phyloP scores from a whole-genome alignment of 2,113 vertebrate species.

The Hippolais icterina region DNA sequence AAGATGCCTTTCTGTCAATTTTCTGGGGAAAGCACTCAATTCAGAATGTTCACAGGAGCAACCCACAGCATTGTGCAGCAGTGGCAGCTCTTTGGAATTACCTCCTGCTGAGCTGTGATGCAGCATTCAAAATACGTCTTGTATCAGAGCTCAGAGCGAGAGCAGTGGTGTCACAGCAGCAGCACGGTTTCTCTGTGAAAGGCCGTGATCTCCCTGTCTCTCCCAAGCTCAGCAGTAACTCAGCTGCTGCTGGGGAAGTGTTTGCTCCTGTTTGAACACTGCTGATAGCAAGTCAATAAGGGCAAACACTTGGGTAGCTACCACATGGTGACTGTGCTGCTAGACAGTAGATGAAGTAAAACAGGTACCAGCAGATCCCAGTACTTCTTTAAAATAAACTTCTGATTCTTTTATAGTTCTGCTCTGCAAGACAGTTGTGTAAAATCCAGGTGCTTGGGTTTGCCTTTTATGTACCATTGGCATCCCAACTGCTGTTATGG shows the following conservation, averaged over 20 bases:
- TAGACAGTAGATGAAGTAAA: neutral
- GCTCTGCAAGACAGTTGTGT: neutral
- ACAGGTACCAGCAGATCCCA: neutral
- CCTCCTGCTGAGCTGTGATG: neutral
- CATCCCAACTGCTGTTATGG: neutral
- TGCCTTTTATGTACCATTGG: neutral
- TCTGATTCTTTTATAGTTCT: neutral
- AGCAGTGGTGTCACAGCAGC: neutral
- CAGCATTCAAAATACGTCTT: neutral
- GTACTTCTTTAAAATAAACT: neutral
- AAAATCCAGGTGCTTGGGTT: neutral
- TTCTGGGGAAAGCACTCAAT: neutral
- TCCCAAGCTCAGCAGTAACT: neutral
- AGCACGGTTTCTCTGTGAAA: neutral
- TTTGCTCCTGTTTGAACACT: neutral
- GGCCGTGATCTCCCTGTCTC: neutral
- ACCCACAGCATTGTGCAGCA: neutral
- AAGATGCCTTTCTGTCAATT: neutral
- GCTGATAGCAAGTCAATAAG: neutral
- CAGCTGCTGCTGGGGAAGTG: neutral
- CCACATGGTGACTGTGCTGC: neutral
- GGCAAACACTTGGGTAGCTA: neutral
- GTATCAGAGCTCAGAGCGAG: neutral
- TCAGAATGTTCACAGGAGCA: neutral
- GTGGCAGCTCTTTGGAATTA: neutral